Conservation (phyloP, 2,888 invertebrate genomes). For the Leucophenga montana region DNA sequence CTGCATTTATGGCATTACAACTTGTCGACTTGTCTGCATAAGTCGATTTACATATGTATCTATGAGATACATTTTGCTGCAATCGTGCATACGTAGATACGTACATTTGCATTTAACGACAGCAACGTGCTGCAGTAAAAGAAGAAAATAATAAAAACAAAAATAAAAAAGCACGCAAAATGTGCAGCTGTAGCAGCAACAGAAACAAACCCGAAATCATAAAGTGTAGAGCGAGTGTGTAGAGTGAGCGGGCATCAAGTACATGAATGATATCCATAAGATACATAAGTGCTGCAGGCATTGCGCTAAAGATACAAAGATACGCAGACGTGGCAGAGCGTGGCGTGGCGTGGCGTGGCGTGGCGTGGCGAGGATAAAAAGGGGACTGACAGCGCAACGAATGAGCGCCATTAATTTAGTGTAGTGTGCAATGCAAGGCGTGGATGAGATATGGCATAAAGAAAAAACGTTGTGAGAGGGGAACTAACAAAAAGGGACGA, state of each 20-base stretch:
- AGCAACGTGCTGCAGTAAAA: background rate
- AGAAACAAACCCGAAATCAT: conserved; percentile 21
- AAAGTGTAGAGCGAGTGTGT: conserved; percentile 36
- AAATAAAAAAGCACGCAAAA: background rate
- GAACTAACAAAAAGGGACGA: background rate
- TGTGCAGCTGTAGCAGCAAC: background rate
- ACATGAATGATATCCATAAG: conserved; percentile 33
- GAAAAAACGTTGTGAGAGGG: background rate
- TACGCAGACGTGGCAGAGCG: conserved; percentile 1
- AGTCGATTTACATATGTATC: conserved; percentile 18
- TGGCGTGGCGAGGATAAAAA: background rate
- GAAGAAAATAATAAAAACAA: background rate
- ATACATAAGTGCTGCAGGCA: conserved; percentile 4
- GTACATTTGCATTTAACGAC: conserved; percentile 19
- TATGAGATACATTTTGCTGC: conserved; percentile 15
- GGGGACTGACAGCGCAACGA: conserved; percentile 8
- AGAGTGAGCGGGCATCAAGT: too few species aligned
- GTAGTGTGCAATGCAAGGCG: background rate
- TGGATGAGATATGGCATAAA: too few species aligned
- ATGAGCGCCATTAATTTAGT: conserved; percentile 17
- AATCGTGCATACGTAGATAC: conserved; percentile 7
- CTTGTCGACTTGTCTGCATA: conserved; percentile 35
- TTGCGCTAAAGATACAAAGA: conserved; percentile 15
- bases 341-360: background rate
- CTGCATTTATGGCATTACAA: conserved; percentile 42